These are phyloP conservation scores for Pelecanoides urinatrix DNA, from an alignment of 2,113 vertebrate genomes.

Conservation along the genomic window DNA sequence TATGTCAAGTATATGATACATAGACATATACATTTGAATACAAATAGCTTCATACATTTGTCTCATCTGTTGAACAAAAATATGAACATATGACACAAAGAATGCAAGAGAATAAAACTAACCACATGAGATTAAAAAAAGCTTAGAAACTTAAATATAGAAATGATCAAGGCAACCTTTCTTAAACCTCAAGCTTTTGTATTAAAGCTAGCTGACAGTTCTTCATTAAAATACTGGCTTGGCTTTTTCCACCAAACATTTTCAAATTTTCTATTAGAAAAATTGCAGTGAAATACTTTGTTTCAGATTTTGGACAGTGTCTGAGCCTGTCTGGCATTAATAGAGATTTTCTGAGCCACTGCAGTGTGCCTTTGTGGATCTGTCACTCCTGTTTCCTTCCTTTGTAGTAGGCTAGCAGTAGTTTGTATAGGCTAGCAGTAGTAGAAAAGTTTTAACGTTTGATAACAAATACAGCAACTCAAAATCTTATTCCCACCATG, in stretches of 20 bases:
- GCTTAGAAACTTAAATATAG: not conserved
- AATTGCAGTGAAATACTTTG: not conserved
- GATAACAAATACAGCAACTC: not conserved
- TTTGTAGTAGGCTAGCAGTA: not conserved
- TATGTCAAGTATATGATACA: not conserved
- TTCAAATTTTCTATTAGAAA: not conserved
- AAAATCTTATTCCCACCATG: not conserved
- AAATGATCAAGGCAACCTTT: not conserved
- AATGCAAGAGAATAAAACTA: not conserved
- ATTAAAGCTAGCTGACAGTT: not conserved
- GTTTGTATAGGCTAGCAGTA: not conserved
- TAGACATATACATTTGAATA: not conserved
- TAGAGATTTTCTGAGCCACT: not conserved
- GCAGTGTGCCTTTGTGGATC: not conserved
- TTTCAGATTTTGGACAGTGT: not conserved
- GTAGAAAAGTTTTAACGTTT: not conserved
- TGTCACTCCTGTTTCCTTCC: not conserved
- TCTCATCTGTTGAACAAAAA: not conserved
- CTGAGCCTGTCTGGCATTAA: not conserved
- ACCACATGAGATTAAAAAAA: not conserved
- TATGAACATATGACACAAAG: not conserved
- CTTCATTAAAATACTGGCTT: not conserved
- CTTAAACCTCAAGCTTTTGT: not conserved
- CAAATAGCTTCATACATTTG: not conserved
- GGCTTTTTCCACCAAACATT: not conserved